Conservation (phyloP, 2,797 vertebrate genomes). For the Diceros bicornis region DNA sequence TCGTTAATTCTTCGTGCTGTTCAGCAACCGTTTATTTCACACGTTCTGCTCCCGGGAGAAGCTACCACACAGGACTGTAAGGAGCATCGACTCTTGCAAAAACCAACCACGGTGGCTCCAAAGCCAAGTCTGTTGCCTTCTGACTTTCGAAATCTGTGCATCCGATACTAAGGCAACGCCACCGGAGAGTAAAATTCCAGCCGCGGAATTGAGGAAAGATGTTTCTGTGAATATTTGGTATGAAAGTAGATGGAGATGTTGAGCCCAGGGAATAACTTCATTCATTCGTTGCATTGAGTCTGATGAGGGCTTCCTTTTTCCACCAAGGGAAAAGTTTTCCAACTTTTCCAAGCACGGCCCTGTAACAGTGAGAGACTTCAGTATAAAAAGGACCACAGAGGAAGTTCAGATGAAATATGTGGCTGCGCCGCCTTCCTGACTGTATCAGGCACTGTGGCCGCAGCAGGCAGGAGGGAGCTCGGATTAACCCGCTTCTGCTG, state of each 20-base stretch:
- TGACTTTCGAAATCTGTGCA: constrained; percentile 69
- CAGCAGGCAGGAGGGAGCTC: not conserved
- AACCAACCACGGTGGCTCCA: not conserved
- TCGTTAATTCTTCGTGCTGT: constrained; percentile 71
- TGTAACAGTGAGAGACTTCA: constrained; percentile 33
- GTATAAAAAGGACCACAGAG: constrained; percentile 65
- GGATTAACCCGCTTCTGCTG: not conserved
- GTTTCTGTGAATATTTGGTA: constrained; percentile 40
- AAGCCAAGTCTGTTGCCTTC: constrained; percentile 42
- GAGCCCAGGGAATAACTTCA: constrained; percentile 40
- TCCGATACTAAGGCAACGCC: not conserved
- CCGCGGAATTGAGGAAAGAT: not conserved
- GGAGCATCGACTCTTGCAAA: constrained; percentile 15
- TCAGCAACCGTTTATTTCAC: constrained; percentile 73
- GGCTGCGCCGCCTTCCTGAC: not conserved
- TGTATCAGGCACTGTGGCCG: not conserved
- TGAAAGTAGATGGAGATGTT: not conserved
- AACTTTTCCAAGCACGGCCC: constrained; percentile 61
- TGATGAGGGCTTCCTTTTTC: constrained; percentile 35
- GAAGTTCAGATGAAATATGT: constrained; percentile 55
- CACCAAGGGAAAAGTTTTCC: constrained; percentile 54
- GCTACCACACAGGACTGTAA: not conserved
- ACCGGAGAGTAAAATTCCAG: constrained; percentile 16
- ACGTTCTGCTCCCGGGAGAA: constrained; percentile 20
- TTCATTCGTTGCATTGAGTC: constrained; percentile 6